Base-by-base conservation (phyloP, 1,140 invertebrate genomes). In the Euglossa dilemma region DNA sequence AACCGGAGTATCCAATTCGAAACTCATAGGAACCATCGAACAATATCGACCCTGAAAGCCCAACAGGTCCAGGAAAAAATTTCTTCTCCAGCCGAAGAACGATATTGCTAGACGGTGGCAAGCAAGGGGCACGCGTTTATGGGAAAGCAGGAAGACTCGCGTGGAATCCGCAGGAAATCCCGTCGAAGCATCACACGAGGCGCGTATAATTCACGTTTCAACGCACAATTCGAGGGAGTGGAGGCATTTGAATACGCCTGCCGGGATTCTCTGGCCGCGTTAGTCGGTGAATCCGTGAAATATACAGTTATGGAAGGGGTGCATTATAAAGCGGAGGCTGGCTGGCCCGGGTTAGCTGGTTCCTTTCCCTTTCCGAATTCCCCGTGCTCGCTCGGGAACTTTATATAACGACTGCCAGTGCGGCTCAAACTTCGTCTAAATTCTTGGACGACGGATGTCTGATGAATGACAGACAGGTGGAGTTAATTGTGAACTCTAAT, bases 241-340 rank as follows among this genome's bases (percentile, higher is more conserved):
- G 43, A 69, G 72, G 85, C 82, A 90, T 90, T 84, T 70, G 89
- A 87, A 90, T 90, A 84, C 87, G 80, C 76, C 70, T 76, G 80
- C 78, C 80, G 75, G 73, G 87, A 87, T 85, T 87, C 83, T 85
- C 73, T 61, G 74, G 57, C 66, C 79, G 71, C 86, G 86, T 87
- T 87, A 87, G 72, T 84, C 86, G 81, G 76, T 77, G 86, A 87
- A 84, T 87, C 89, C 90, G 87, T 90, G 90, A 91, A 91, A 91
- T 91, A 91, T 92, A 92, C 91, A 92, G 91, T 90, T 92, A 90
- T 87, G 86, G 86, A 80, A 36, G 76, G 80, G 88, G 89, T 87
- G 89, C 90, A 91, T 92, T 91, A 92, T 92, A 92, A 91, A 87
- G 86, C 88, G 85, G 85, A 86, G 85, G 71, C 64, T 72, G 67